Evolutionary conservation across 2,113 vertebrate species (phyloP).

Genomic region (Prinia subflava): DNA sequence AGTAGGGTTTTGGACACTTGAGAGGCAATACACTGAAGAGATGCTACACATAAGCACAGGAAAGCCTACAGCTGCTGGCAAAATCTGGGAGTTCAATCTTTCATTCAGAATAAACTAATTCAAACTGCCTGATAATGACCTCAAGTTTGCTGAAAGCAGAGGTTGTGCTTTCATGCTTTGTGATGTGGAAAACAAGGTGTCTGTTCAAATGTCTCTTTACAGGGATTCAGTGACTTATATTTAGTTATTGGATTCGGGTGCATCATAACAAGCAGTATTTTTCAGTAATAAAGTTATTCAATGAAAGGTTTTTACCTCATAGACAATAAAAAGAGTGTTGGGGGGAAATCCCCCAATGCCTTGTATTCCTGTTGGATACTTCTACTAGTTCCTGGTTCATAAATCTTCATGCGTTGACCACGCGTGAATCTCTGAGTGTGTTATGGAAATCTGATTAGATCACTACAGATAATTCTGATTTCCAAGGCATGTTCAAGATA

Average conservation of each 20-base stretch:
- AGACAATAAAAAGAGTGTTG: background rate
- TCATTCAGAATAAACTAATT: background rate
- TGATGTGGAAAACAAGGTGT: background rate
- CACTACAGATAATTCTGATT: background rate
- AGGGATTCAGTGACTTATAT: background rate
- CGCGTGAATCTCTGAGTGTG: background rate
- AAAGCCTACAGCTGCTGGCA: background rate
- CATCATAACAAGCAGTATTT: background rate
- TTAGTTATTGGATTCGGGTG: background rate
- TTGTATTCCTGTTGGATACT: background rate
- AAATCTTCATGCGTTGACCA: background rate
- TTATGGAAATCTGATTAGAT: background rate
- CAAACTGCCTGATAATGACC: background rate
- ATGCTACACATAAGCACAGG: background rate
- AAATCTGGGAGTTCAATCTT: background rate
- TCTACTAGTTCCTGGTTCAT: background rate
- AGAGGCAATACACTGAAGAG: background rate
- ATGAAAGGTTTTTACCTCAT: background rate
- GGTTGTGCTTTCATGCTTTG: background rate
- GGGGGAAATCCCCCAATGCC: rapidly evolving
- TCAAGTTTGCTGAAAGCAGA: background rate
- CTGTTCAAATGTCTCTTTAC: background rate
- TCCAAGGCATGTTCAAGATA: background rate
- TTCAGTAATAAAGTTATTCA: background rate
- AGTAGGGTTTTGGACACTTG: background rate